These are phyloP conservation scores for Sylvilagus bachmani DNA, from an alignment of 2,113 vertebrate species.

Conservation along the genomic window DNA sequence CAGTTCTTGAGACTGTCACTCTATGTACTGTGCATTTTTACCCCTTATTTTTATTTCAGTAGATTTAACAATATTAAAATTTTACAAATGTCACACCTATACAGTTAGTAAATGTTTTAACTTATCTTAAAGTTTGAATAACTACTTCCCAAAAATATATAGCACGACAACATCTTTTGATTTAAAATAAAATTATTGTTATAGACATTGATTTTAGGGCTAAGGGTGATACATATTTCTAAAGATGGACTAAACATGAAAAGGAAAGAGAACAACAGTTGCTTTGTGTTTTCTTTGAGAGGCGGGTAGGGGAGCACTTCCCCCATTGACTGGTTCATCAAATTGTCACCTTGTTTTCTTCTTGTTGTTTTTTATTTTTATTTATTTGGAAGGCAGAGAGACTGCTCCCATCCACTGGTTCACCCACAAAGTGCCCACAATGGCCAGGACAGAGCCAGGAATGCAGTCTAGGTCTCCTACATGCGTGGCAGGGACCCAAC, in stretches of 20 bases:
- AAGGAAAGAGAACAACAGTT: constrained; percentile 36
- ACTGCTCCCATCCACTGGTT: too few relatives aligned
- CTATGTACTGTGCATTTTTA: not conserved
- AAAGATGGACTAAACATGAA: constrained; percentile 36
- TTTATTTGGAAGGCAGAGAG: too few relatives aligned
- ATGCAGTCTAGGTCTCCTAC: too few relatives aligned
- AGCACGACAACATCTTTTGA: not conserved
- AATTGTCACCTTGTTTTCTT: constrained; percentile 37
- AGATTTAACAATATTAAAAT: not conserved
- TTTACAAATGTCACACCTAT: constrained; percentile 19
- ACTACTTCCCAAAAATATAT: not conserved
- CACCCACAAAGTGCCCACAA: too few relatives aligned
- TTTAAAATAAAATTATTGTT: constrained; percentile 27
- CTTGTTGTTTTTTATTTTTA: too few relatives aligned
- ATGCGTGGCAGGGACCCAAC: too few relatives aligned
- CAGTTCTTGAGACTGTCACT: not conserved
- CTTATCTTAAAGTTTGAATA: not conserved
- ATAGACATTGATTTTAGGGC: not conserved
- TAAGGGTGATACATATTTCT: constrained; percentile 19
- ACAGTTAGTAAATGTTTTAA: not conserved
- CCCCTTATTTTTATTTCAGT: constrained; percentile 16
- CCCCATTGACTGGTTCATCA: too few relatives aligned
- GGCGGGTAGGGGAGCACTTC: too few relatives aligned
- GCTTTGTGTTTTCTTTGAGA: too few relatives aligned
- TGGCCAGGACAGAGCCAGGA: too few relatives aligned